These are phyloP conservation scores for Callosobruchus maculatus DNA, from an alignment of 2,888 invertebrate species.

Conservation along the genomic window DNA sequence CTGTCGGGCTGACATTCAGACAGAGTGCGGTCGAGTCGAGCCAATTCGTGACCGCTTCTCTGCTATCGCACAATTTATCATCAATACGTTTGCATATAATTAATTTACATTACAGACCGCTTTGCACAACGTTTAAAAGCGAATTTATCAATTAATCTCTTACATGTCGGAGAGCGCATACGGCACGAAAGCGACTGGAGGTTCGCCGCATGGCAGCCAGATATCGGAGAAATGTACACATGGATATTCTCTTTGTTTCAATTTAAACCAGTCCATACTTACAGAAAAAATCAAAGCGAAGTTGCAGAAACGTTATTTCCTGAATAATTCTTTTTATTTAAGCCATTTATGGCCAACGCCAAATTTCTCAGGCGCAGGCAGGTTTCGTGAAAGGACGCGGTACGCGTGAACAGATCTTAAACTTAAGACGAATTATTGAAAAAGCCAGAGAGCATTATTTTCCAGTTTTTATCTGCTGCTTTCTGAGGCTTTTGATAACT, in stretches of 20 bases:
- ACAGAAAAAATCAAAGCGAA: no score
- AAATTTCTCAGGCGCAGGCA: no score
- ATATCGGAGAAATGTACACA: neutral
- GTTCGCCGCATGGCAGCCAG: neutral
- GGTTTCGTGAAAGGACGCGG: no score
- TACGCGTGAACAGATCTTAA: no score
- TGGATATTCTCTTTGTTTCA: neutral
- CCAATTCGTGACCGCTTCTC: constrained; percentile 25
- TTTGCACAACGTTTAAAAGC: constrained; percentile 22
- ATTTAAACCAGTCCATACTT: no score
- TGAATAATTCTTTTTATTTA: no score
- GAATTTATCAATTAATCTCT: constrained; percentile 24
- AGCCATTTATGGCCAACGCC: no score
- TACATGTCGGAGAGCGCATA: constrained; percentile 15
- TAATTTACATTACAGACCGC: constrained; percentile 25
- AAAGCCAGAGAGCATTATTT: no score
- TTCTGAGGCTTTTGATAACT: no score
- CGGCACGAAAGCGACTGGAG: constrained; percentile 10
- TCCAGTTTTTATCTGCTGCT: no score
- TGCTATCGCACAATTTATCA: constrained; percentile 28
- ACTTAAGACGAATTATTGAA: no score
- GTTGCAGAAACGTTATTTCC: no score
- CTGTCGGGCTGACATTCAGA: neutral
- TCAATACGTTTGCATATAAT: constrained; percentile 29
- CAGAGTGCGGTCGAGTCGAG: constrained; percentile 3